A percentile compares a stretch with the other conserved stretches of the same genome.
phyloP scores from a whole-genome alignment of 2,888 invertebrate genomes.

The Hypercompe scribonia region DNA sequence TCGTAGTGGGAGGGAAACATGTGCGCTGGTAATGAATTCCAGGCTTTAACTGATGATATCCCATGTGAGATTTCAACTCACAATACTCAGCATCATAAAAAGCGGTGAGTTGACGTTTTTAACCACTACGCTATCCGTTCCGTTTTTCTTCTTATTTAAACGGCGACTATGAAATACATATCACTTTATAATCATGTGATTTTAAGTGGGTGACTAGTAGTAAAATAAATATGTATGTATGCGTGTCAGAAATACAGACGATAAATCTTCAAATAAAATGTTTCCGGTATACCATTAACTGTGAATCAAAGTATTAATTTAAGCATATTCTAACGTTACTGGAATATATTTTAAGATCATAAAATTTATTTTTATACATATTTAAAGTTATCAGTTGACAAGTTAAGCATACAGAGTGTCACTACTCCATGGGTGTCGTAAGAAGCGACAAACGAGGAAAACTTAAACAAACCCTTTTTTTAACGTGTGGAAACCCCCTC shows the following conservation, averaged over 20 bases:
- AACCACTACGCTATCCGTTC: neutral
- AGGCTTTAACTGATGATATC: no score
- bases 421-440: no score
- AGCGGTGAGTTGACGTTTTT: no score
- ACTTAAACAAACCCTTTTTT: no score
- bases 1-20: no score
- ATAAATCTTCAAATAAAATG: neutral
- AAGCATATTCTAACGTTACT: neutral
- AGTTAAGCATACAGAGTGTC: no score
- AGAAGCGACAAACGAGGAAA: no score
- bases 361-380: neutral
- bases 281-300: neutral
- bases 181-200: neutral
- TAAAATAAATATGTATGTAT: neutral
- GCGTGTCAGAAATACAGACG: neutral
- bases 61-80: no score
- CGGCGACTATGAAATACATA: neutral
- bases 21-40: no score
- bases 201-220: neutral
- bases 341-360: neutral
- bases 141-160: neutral
- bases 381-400: no score
- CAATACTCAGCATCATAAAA: no score
- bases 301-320: neutral
- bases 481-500: no score